phyloP scores from a whole-genome alignment of 2,113 vertebrate genomes.

The Oriolus oriolus region DNA sequence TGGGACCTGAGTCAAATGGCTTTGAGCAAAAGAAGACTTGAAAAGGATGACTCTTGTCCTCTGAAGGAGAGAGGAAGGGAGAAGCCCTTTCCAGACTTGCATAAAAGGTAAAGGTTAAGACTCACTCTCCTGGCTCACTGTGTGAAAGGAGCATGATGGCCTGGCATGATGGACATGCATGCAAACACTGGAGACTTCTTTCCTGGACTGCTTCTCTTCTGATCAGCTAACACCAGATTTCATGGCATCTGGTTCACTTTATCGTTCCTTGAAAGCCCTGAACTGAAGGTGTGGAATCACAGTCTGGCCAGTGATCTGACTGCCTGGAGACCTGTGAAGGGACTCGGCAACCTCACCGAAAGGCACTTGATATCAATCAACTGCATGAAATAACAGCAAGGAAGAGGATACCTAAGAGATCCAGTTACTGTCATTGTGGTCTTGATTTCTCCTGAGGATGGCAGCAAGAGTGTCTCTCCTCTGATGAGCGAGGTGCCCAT shows the following conservation, averaged over 20 bases:
- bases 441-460: background rate
- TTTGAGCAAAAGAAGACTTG: constrained; percentile 19
- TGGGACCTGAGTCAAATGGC: background rate
- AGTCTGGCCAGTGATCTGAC: background rate
- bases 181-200: background rate
- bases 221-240: background rate
- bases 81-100: background rate
- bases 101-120: background rate
- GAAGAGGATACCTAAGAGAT: background rate
- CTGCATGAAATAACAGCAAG: background rate
- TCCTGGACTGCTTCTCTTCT: background rate
- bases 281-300: background rate
- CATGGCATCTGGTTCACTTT: background rate
- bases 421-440: background rate
- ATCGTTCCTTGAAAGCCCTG: background rate
- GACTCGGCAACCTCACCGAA: background rate
- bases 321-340: background rate
- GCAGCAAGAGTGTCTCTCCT: background rate
- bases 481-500: background rate
- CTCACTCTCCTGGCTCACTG: background rate
- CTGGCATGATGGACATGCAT: background rate
- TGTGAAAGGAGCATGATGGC: fast-evolving
- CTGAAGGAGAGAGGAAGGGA: background rate
- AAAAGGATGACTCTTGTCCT: background rate
- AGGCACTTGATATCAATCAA: background rate